Base-by-base conservation (phyloP, 1,140 invertebrate genomes). In the Dryas iulia region DNA sequence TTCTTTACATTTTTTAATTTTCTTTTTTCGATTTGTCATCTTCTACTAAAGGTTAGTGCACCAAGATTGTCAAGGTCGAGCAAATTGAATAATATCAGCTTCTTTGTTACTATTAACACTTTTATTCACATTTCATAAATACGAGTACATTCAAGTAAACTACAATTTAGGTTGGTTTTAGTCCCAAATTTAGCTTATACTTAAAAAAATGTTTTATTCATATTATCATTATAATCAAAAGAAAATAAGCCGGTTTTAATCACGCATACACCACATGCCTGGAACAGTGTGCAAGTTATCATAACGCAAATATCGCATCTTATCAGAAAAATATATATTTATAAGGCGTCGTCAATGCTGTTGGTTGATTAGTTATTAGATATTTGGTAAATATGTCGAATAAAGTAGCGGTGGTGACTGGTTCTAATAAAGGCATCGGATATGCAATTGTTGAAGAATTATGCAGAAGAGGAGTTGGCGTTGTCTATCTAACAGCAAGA, bases 341-440 rank as follows among this genome's bases (percentile, higher is more conserved):
- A 47, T 47, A 47, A 47, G 3, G 18, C 18, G 21, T 28, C 0
- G 8, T 21, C 21, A 1, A 5, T 21, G 21, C 10, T 0, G 14
- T 21, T 18, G 6, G 2, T 47, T 47, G 6, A 10, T 47, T 47
- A 47, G 14, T 47, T 21, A 21, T 21, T 18, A 14, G 7, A 39
- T 5, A 39, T 31, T 10, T 31, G 3, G 18, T 7, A 33, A 59
- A 59, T 10, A 78, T 78, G 76, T 23, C 39, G 18, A 21, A 70
- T 30, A 78, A 78, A 76, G 74, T 88, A 5, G 84, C 86, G 24
- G 73, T 88, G 11, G 95, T 96, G 2, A 96, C 95, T 35, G 96
- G 95, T 21, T 83, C 92, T 8, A 96, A 96, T 80, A 96, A 96
- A 92, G 96, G 95, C 0, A 95, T 96, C 73, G 96, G 96, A n/a